These are phyloP conservation scores for Channallabes apus DNA, from an alignment of 2,797 vertebrate genomes.

Conservation along the genomic window DNA sequence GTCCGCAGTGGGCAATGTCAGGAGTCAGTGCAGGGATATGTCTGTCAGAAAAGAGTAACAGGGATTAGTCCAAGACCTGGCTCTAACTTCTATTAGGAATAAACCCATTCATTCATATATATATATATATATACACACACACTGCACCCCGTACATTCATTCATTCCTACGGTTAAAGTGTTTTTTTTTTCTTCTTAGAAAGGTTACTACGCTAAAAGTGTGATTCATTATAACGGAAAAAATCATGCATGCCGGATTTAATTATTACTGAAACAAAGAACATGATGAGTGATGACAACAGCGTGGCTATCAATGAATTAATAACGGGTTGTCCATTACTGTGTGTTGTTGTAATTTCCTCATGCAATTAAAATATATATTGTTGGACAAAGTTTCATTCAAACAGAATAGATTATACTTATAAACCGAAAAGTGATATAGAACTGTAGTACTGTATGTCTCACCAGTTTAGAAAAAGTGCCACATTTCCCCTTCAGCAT, in stretches of 20 bases:
- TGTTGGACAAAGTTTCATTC: not conserved
- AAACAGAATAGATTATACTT: not conserved
- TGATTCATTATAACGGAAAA: not conserved
- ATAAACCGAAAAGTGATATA: not conserved
- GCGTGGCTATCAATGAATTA: not conserved
- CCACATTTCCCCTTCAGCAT: slow-evolving; percentile 8
- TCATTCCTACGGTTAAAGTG: not conserved
- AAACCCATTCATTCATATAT: not conserved
- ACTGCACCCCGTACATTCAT: slow-evolving; percentile 14
- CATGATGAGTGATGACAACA: not conserved
- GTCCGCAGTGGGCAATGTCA: slow-evolving; percentile 15
- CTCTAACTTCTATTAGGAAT: slow-evolving; percentile 10
- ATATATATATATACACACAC: too few relatives aligned
- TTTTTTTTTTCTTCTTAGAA: not conserved
- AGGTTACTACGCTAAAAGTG: not conserved
- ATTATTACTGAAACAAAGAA: not conserved
- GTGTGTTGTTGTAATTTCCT: not conserved
- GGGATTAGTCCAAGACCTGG: not conserved
- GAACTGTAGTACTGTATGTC: not conserved
- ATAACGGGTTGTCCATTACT: not conserved
- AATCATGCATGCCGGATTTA: not conserved
- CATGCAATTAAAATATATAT: not conserved
- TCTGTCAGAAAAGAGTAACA: slow-evolving; percentile 11
- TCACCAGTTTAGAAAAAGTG: slow-evolving; percentile 26
- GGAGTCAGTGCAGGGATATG: not conserved